Evolutionary conservation across 2,888 invertebrate species (phyloP).

Genomic region (Conomelus anceps): DNA sequence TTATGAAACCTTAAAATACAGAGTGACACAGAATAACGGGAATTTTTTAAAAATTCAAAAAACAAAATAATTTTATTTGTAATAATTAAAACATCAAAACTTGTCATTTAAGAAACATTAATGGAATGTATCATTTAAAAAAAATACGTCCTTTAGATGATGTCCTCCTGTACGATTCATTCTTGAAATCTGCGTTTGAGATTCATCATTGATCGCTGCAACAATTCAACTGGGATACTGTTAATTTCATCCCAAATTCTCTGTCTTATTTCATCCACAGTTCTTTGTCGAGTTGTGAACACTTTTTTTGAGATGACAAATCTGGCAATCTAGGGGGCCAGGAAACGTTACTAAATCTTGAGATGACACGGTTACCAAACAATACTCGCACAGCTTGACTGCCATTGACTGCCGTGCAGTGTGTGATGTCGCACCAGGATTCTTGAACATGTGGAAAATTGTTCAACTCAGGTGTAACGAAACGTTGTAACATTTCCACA

Average conservation of each 20-base stretch:
- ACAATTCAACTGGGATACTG: neutral
- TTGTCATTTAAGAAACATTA: neutral
- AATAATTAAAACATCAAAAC: neutral
- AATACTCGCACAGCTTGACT: neutral
- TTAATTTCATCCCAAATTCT: neutral
- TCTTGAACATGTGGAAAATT: neutral
- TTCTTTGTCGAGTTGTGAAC: neutral
- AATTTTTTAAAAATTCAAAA: neutral
- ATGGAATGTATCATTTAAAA: neutral
- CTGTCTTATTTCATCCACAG: neutral
- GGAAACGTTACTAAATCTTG: neutral
- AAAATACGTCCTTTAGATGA: neutral
- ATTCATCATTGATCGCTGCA: neutral
- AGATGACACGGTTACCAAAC: no score
- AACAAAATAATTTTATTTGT: neutral
- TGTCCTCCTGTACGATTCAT: neutral
- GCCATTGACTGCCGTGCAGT: neutral
- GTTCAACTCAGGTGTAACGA: neutral
- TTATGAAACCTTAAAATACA: no score
- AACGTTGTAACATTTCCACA: neutral
- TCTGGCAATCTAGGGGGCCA: no score
- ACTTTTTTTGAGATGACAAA: no score
- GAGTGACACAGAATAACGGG: neutral
- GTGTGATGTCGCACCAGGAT: neutral
- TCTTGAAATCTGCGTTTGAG: neutral